These are phyloP conservation scores for Alviniconcha marisindica DNA, from an alignment of 1,140 invertebrate species.

Conservation along the genomic window DNA sequence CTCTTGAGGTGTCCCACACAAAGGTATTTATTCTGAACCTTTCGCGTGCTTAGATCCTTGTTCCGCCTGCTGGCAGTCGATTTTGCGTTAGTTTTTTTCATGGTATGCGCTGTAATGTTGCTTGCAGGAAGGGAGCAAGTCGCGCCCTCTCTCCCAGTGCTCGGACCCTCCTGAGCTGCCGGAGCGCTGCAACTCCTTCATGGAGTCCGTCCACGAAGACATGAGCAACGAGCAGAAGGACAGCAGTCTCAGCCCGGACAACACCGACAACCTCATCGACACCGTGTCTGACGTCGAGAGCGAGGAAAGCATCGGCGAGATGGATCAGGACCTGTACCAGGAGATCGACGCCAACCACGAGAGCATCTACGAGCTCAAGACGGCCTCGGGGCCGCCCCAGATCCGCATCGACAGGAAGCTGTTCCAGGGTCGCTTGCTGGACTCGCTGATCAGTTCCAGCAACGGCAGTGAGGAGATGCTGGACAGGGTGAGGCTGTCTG, in stretches of 20 bases:
- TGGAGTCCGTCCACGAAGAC: constrained; percentile 59
- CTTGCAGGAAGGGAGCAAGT: constrained; percentile 18
- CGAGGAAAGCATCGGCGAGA: constrained; percentile 64
- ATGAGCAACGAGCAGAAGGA: constrained; percentile 35
- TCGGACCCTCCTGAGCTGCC: constrained; percentile 49
- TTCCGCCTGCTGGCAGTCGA: too few relatives aligned
- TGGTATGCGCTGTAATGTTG: too few relatives aligned
- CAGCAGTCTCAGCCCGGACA: constrained; percentile 35
- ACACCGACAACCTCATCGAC: constrained; percentile 23
- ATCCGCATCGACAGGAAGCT: constrained; percentile 74
- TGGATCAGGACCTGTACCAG: constrained; percentile 63
- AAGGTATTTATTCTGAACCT: too few relatives aligned
- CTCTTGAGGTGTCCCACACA: too few relatives aligned
- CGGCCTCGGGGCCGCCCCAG: constrained; percentile 52
- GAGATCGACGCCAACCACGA: constrained; percentile 70
- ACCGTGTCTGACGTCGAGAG: constrained; percentile 54
- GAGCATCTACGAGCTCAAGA: constrained; percentile 68
- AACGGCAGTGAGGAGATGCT: constrained; percentile 66
- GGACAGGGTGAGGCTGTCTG: constrained; percentile 44
- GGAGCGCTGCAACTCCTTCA: constrained; percentile 55
- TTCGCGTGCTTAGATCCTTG: too few relatives aligned
- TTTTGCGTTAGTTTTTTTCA: too few relatives aligned
- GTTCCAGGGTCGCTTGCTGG: constrained; percentile 59
- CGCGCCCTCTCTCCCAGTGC: constrained; percentile 42
- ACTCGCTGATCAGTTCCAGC: constrained; percentile 68